A percentile compares a stretch with the other conserved stretches of the same genome.
These are phyloP conservation scores for Odontamblyopus lacepedii DNA, from an alignment of 2,797 vertebrate species.

Conservation along the genomic window DNA sequence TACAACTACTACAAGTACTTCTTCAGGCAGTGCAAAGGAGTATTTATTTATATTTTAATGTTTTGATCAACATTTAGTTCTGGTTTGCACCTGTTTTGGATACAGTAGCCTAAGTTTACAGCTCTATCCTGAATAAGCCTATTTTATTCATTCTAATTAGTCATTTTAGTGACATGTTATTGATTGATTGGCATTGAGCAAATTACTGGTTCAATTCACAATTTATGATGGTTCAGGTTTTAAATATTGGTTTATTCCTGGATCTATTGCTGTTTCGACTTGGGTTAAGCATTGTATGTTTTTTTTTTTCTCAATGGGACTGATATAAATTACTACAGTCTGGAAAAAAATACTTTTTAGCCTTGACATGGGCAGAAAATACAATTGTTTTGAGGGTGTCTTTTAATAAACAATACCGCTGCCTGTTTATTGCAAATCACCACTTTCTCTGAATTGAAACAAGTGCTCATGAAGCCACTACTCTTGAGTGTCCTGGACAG, in stretches of 20 bases:
- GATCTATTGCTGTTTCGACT: neutral
- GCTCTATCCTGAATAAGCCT: neutral
- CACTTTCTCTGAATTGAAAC: conserved; percentile 39
- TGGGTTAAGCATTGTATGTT: neutral
- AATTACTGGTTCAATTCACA: neutral
- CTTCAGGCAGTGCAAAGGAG: neutral
- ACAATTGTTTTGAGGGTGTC: neutral
- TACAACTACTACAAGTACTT: neutral
- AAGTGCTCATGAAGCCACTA: conserved; percentile 31
- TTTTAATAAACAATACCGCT: conserved; percentile 16
- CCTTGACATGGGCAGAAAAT: neutral
- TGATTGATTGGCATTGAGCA: neutral
- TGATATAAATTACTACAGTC: neutral
- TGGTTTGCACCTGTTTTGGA: neutral
- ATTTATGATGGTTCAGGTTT: neutral
- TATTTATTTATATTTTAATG: neutral
- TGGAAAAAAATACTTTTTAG: neutral
- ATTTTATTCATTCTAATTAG: neutral
- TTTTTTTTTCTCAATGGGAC: neutral
- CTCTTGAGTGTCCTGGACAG: conserved; percentile 26
- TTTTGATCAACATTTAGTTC: neutral
- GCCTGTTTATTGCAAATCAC: conserved; percentile 20
- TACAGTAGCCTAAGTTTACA: neutral
- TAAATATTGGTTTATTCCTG: neutral
- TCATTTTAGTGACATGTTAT: neutral